phyloP scores from a whole-genome alignment of 30 jellyfish, hydroid and myxozoan genomes.

The Hydra vulgaris region DNA sequence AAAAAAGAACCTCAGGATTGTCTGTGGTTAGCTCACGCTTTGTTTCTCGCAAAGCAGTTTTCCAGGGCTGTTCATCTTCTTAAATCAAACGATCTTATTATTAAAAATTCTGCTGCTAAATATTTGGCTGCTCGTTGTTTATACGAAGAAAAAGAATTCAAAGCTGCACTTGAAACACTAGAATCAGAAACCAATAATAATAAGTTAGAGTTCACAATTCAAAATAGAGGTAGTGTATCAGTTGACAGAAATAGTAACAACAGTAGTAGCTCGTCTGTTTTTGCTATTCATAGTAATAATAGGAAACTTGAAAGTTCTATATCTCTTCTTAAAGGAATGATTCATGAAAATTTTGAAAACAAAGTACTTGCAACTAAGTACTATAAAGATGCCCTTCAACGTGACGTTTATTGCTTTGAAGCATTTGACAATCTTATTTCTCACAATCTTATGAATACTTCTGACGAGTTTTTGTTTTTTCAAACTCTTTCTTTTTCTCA shows the following conservation, averaged over 20 bases:
- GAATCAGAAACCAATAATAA: constrained; percentile 16
- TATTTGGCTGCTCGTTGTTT: constrained; percentile 68
- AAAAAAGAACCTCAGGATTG: constrained; percentile 57
- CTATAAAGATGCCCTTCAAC: constrained; percentile 65
- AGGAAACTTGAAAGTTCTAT: constrained; percentile 65
- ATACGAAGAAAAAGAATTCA: constrained; percentile 71
- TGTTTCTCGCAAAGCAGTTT: constrained; percentile 56
- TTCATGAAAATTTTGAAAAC: constrained; percentile 67
- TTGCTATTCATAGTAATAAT: constrained; percentile 12
- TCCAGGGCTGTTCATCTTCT: constrained; percentile 70
- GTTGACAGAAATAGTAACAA: background rate
- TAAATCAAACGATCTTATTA: constrained; percentile 47
- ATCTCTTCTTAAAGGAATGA: constrained; percentile 52
- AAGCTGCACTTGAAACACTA: constrained; percentile 45
- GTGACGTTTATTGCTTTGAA: constrained; percentile 82
- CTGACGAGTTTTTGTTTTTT: constrained; percentile 56
- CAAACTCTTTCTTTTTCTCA: constrained; percentile 54
- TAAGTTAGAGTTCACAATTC: background rate
- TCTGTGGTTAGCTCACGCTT: constrained; percentile 72
- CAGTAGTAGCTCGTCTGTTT: background rate
- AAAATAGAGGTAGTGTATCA: background rate
- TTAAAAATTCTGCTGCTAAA: constrained; percentile 35
- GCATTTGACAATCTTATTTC: constrained; percentile 71
- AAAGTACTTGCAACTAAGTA: constrained; percentile 63
- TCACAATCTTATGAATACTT: constrained; percentile 48